A percentile compares a stretch with the other conserved stretches of the same genome.
phyloP scores from a whole-genome alignment of 2,888 invertebrate species.

The Napeogenes inachia region DNA sequence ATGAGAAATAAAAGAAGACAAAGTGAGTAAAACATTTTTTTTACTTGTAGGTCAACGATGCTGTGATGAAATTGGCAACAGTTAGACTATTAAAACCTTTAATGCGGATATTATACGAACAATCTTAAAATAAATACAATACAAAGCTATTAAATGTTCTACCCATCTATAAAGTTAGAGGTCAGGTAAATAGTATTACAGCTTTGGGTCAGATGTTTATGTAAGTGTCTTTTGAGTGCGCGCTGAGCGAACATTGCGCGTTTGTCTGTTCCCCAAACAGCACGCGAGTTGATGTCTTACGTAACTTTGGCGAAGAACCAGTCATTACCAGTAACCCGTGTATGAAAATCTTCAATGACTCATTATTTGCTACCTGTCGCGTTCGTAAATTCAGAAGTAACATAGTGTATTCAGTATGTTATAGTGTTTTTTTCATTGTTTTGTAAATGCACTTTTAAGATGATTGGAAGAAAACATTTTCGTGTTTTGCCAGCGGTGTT shows the following conservation, averaged over 20 bases:
- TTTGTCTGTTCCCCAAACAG: slow-evolving; percentile 57
- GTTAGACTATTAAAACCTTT: no score
- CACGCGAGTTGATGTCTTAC: slow-evolving; percentile 53
- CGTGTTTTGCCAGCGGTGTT: slow-evolving; percentile 44
- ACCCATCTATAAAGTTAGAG: slow-evolving; percentile 40
- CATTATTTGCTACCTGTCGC: slow-evolving; percentile 45
- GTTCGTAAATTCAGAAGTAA: slow-evolving; percentile 21
- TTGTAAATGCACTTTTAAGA: slow-evolving; percentile 40
- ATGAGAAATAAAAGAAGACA: no score
- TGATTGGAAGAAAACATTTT: slow-evolving; percentile 48
- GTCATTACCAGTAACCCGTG: slow-evolving; percentile 17
- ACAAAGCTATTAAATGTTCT: background rate
- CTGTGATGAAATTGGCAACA: no score
- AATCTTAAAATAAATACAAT: background rate
- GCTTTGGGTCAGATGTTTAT: slow-evolving; percentile 33
- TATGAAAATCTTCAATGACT: slow-evolving; percentile 48
- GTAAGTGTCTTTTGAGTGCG: slow-evolving; percentile 28
- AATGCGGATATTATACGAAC: no score
- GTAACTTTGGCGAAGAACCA: slow-evolving; percentile 35
- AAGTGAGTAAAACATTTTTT: no score
- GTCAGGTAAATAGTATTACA: slow-evolving; percentile 39
- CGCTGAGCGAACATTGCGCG: slow-evolving; percentile 56
- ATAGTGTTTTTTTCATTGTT: slow-evolving; percentile 42
- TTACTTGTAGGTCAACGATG: no score
- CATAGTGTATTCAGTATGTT: slow-evolving; percentile 40